phyloP scores from a whole-genome alignment of 1,140 invertebrate genomes.

The Caenorhabditis tropicalis region DNA sequence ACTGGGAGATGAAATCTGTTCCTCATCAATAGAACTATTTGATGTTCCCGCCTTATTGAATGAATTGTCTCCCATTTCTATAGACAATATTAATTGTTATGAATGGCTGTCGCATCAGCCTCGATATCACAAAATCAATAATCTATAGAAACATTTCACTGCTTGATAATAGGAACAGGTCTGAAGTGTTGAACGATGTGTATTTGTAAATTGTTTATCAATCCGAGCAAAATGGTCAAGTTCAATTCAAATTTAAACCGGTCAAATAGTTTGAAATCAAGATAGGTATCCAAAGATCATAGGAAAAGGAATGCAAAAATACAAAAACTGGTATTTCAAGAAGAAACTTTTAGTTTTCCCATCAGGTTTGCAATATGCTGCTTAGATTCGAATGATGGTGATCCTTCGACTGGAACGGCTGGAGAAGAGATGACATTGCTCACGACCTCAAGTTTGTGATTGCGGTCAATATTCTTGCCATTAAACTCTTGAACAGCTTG shows the following conservation, averaged over 20 bases:
- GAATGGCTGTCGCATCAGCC: no score
- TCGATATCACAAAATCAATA: no score
- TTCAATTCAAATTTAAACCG: neutral
- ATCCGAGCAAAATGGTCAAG: neutral
- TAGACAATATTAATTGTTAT: no score
- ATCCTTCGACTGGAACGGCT: neutral
- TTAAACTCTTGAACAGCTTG: conserved; percentile 44
- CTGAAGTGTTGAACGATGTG: no score
- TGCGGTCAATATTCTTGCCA: conserved; percentile 38
- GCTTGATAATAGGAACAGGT: no score
- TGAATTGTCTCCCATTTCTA: no score
- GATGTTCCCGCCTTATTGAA: no score
- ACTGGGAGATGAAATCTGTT: no score
- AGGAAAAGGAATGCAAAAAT: neutral
- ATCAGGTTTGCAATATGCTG: neutral
- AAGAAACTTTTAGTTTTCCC: neutral
- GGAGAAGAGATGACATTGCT: neutral
- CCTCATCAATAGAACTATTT: no score
- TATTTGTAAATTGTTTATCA: no score
- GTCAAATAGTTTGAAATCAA: neutral
- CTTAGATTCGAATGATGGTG: no score
- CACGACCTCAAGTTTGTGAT: conserved; percentile 23
- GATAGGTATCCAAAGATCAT: neutral
- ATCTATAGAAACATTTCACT: no score
- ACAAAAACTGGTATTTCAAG: neutral